Conservation (phyloP, 2,888 invertebrate species). For the Toxonevra muliebris region DNA sequence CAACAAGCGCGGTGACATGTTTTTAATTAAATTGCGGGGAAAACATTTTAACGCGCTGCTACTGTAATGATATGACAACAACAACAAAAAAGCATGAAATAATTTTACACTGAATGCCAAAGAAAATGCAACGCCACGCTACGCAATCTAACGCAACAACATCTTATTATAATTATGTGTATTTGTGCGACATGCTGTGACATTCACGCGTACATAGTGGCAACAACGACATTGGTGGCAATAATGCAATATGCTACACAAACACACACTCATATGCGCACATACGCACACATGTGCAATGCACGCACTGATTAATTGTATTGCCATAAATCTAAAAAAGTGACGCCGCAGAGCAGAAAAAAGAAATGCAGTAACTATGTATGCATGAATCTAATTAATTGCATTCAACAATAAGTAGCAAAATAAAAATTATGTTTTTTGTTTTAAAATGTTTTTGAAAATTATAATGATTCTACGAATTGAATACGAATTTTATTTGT, state of each 20-base stretch:
- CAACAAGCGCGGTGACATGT: slow-evolving; percentile 47
- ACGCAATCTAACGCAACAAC: no score
- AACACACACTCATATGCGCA: slow-evolving; percentile 30
- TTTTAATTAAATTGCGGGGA: slow-evolving; percentile 61
- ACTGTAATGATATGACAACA: slow-evolving; percentile 21
- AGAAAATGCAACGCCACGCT: slow-evolving; percentile 8
- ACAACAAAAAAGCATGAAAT: slow-evolving; percentile 16
- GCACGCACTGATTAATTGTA: slow-evolving; percentile 44
- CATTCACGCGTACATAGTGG: neutral
- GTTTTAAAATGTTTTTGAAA: neutral
- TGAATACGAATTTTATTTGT: no score
- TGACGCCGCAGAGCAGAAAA: neutral
- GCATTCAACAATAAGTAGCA: neutral
- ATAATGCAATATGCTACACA: slow-evolving; percentile 19
- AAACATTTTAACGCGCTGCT: slow-evolving; percentile 48
- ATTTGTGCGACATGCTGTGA: no score
- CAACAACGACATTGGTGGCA: slow-evolving; percentile 4
- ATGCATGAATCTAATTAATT: slow-evolving; percentile 2
- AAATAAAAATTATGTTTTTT: no score
- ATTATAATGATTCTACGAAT: neutral
- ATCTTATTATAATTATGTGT: slow-evolving; percentile 35
- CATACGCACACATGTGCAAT: slow-evolving; percentile 3
- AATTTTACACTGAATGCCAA: neutral
- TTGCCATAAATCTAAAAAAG: slow-evolving; percentile 41
- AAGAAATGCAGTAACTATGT: no score